Base-by-base conservation (phyloP, 2,113 vertebrate species). In the Rhinoderma darwinii region DNA sequence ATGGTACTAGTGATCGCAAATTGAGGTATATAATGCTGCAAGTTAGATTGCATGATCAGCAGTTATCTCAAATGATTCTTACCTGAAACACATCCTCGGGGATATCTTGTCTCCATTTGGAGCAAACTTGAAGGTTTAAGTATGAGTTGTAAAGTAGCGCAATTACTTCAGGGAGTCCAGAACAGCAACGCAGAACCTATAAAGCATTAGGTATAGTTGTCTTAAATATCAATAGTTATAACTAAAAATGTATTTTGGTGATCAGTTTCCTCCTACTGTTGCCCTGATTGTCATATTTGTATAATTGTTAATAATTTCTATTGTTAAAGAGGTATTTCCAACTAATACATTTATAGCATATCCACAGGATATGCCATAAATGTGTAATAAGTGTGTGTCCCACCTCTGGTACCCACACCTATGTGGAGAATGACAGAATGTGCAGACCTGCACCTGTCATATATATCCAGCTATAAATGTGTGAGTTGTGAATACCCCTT, bases 101-200 rank as follows among this genome's bases (percentile, higher is more conserved):
- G 51, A 87, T 51, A 5, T 87, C 86, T 41, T 25, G 18, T 50
- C 56, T 87, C 86, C 86, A 87, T n/a, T 15, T 43, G 39, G 70
- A 75, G 68, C n/a, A 47, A 37, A 82, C 70, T 37, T 44, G 50
- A 32, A 82, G 86, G 41, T 39, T 82, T 30, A 37, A 15, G 51
- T 87, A 87, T 82, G 86, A 82, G 47, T 87, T 87, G 44, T 87
- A 87, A 41, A 87, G 78, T 39, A 87, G 25, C 14, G 79, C n/a
- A 47, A 87, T 87, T 18, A 87, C 56, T 35, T 87, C 86, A 22
- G 86, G 86, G 54, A 75, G 51, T 12, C 68, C 86, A 18, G 86
- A 87, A 63, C 86, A 87, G 70, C 54, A 82, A 22, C 51, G 70
- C 78, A 87, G 78, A 37, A 87, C 86, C 86, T 87, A 51, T 22